Evolutionary conservation across 2,888 invertebrate genomes (phyloP).

Genomic region (Trachelus stipa): DNA sequence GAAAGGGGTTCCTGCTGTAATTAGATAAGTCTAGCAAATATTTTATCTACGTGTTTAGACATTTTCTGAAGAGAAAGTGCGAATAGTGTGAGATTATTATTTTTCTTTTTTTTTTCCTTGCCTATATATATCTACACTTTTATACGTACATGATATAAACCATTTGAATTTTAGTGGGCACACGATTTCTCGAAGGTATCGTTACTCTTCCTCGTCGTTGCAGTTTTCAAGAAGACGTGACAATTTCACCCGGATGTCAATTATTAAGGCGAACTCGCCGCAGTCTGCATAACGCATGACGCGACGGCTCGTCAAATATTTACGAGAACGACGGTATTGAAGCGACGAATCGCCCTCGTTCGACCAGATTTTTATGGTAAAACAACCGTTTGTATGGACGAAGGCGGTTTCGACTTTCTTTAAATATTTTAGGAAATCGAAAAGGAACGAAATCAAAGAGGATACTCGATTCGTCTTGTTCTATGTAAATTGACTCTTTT

Average conservation of each 20-base stretch:
- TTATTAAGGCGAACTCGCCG: conserved; percentile 22
- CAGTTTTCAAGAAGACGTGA: conserved; percentile 1
- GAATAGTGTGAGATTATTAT: background rate
- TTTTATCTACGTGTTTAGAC: background rate
- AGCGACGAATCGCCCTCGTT: conserved; percentile 23
- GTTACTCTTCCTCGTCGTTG: background rate
- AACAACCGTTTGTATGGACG: conserved; percentile 50
- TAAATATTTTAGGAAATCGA: background rate
- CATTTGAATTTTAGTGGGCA: background rate
- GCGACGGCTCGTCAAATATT: conserved; percentile 33
- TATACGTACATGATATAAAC: background rate
- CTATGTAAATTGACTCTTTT: background rate
- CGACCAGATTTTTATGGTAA: conserved; percentile 49
- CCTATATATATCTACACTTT: background rate
- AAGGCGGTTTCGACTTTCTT: background rate
- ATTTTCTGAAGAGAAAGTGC: background rate
- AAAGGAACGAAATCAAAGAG: conserved; percentile 8
- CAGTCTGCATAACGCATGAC: background rate
- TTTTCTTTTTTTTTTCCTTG: too few species aligned
- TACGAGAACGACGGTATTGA: conserved; percentile 19
- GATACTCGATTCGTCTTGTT: background rate
- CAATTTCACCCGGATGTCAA: background rate
- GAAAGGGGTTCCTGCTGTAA: background rate
- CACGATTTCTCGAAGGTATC: background rate
- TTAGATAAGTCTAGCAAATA: background rate